These are phyloP conservation scores for Pagetopsis macropterus DNA, from an alignment of 2,797 vertebrate genomes.

Conservation along the genomic window DNA sequence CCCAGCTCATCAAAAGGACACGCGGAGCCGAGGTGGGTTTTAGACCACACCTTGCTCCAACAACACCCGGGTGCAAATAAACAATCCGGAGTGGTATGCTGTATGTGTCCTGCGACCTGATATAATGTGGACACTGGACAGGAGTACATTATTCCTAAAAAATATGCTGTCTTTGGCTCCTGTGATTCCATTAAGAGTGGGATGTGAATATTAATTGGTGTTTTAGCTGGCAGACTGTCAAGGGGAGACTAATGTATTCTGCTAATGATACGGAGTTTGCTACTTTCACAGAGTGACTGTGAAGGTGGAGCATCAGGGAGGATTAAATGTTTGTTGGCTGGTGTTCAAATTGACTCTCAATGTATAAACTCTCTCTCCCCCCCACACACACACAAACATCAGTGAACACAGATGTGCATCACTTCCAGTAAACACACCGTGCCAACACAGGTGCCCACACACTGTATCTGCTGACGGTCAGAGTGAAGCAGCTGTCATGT, in stretches of 20 bases:
- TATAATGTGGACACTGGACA: conserved; percentile 35
- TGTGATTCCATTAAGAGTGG: conserved; percentile 46
- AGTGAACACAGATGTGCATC: conserved; percentile 40
- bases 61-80: no score
- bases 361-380: conserved; percentile 3
- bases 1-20: no score
- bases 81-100: background rate
- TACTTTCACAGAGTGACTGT: conserved; percentile 63
- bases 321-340: conserved; percentile 72
- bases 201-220: conserved; percentile 68
- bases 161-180: conserved; percentile 40
- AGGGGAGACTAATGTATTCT: conserved; percentile 65
- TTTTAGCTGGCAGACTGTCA: conserved; percentile 64
- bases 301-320: conserved; percentile 65
- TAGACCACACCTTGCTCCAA: no score
- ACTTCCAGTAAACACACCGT: conserved; percentile 15
- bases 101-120: conserved; percentile 30
- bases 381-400: background rate
- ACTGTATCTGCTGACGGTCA: conserved; percentile 22
- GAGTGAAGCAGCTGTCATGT: conserved; percentile 37
- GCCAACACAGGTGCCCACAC: conserved; percentile 25
- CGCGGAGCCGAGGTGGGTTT: no score
- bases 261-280: conserved; percentile 74
- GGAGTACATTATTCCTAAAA: conserved; percentile 43
- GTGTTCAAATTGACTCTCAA: conserved; percentile 61